These are phyloP conservation scores for Caenorhabditis japonica DNA, from an alignment of 2,888 invertebrate species.

Conservation along the genomic window DNA sequence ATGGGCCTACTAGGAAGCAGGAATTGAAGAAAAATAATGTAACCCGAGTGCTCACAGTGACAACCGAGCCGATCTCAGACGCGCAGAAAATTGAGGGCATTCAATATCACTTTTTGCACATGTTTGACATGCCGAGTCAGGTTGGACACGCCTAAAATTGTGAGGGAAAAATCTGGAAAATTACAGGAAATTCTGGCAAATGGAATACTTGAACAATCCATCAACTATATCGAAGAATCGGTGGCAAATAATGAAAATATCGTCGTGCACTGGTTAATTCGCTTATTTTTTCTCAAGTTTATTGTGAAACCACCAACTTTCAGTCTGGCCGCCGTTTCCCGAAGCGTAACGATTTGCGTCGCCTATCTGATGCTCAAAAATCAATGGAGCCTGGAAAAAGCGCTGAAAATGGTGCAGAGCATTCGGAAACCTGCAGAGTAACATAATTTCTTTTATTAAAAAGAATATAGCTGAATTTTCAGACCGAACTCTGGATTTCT, in stretches of 20 bases:
- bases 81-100: slow-evolving; percentile 2
- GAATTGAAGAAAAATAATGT: slow-evolving; percentile 30
- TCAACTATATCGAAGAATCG: slow-evolving; percentile 13
- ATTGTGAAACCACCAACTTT: neutral
- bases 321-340: slow-evolving; percentile 35
- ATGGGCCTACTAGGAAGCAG: slow-evolving; percentile 9
- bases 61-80: slow-evolving; percentile 7
- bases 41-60: slow-evolving; percentile 26
- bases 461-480: too few species aligned
- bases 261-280: slow-evolving; percentile 37
- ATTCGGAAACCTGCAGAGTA: slow-evolving; percentile 23
- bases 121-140: slow-evolving; percentile 20
- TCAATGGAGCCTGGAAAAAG: slow-evolving; percentile 13
- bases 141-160: neutral
- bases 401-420: slow-evolving; percentile 25
- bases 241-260: slow-evolving; percentile 27
- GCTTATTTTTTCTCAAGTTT: neutral
- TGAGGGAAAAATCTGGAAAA: neutral
- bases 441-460: too few species aligned
- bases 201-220: slow-evolving; percentile 21
- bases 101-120: slow-evolving; percentile 24
- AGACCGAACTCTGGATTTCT: slow-evolving; percentile 41
- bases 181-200: slow-evolving; percentile 13
- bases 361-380: slow-evolving; percentile 30
- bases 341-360: slow-evolving; percentile 41